phyloP scores from a whole-genome alignment of 2,113 vertebrate genomes.

The Stegostoma tigrinum region DNA sequence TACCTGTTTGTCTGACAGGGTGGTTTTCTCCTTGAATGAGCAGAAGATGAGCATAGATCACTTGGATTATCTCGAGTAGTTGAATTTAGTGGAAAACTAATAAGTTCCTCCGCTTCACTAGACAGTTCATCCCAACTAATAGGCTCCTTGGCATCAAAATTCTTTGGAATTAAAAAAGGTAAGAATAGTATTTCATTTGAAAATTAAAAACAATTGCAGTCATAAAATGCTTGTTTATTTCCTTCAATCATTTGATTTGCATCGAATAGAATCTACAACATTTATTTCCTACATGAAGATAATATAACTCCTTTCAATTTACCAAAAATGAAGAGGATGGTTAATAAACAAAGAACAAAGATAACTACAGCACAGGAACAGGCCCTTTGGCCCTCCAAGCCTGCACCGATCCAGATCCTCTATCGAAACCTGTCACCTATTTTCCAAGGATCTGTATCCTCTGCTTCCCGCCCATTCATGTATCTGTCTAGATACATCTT shows the following conservation, averaged over 20 bases:
- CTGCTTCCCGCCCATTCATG: too few species aligned
- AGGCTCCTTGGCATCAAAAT: not conserved
- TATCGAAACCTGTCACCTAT: too few species aligned
- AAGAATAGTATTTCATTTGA: not conserved
- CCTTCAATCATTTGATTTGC: not conserved
- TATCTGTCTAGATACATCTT: too few species aligned
- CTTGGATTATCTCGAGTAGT: not conserved
- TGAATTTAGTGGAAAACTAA: constrained; percentile 19
- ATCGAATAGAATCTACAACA: not conserved
- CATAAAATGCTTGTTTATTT: not conserved
- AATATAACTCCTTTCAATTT: not conserved
- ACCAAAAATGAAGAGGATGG: not conserved
- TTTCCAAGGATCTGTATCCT: too few species aligned
- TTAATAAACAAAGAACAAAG: not conserved
- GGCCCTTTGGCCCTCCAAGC: too few species aligned
- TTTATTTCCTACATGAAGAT: not conserved
- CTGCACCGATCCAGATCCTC: too few species aligned
- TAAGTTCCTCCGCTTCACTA: not conserved
- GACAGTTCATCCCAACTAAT: not conserved
- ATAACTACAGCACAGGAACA: too few species aligned
- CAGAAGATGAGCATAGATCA: not conserved
- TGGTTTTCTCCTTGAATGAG: not conserved
- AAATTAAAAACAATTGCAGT: not conserved
- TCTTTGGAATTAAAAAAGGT: not conserved
- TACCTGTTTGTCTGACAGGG: not conserved